phyloP scores from a whole-genome alignment of 1,140 invertebrate genomes.

The Drosophila mauritiana region DNA sequence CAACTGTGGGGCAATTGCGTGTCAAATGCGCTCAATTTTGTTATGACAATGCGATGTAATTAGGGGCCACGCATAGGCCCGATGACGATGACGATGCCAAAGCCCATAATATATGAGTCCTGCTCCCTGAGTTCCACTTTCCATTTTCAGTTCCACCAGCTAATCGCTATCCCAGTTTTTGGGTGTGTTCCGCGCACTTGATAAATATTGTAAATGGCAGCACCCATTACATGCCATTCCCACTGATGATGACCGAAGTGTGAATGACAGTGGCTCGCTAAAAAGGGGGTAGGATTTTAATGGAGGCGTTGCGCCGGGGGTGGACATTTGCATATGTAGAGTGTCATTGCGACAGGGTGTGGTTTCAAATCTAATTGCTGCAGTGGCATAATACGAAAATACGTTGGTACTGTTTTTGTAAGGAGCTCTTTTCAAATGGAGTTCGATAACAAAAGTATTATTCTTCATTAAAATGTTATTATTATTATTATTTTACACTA shows the following conservation, averaged over 20 bases:
- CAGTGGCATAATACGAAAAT: not conserved
- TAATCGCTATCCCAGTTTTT: slow-evolving; percentile 30
- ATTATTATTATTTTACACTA: not conserved
- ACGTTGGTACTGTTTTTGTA: not conserved
- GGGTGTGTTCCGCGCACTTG: slow-evolving; percentile 49
- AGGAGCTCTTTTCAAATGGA: not conserved
- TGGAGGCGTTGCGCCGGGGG: not conserved
- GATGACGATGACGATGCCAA: slow-evolving; percentile 48
- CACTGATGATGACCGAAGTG: slow-evolving; percentile 43
- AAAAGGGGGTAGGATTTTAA: slow-evolving; percentile 1
- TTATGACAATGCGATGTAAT: slow-evolving; percentile 82
- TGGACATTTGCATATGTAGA: slow-evolving; percentile 31
- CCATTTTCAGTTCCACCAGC: slow-evolving; percentile 10
- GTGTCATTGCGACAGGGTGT: slow-evolving; percentile 20
- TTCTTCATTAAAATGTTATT: not conserved
- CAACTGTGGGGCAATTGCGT: slow-evolving; percentile 71
- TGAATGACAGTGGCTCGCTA: slow-evolving; percentile 36
- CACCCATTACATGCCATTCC: slow-evolving; percentile 23
- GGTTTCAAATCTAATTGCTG: slow-evolving; percentile 9
- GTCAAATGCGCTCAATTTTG: slow-evolving; percentile 82
- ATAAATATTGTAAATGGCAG: slow-evolving; percentile 53
- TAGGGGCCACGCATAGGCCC: slow-evolving; percentile 78
- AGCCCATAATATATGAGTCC: slow-evolving; percentile 56
- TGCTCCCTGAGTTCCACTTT: slow-evolving; percentile 16
- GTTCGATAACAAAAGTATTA: not conserved